These are phyloP conservation scores for Drosophila sechellia DNA, from an alignment of 1,140 invertebrate species.

Conservation along the genomic window DNA sequence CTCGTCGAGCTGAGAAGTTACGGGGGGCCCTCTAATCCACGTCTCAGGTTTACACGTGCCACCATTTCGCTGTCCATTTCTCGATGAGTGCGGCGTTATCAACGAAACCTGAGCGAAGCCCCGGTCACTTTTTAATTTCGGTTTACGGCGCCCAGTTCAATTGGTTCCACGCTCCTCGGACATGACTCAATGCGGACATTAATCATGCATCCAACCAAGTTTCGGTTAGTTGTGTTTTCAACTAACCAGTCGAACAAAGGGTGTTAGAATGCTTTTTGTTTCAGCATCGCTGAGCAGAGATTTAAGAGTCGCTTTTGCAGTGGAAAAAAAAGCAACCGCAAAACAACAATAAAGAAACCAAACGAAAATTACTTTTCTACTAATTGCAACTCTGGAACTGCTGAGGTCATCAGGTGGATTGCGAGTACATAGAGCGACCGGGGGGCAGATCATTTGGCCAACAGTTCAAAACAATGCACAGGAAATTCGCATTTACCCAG, in stretches of 20 bases:
- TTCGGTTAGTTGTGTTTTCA: constrained; percentile 22
- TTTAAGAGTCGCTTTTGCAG: constrained; percentile 15
- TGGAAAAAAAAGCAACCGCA: constrained; percentile 12
- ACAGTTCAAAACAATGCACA: constrained; percentile 56
- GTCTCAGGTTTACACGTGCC: constrained; percentile 58
- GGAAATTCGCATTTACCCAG: constrained; percentile 65
- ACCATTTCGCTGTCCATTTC: constrained; percentile 32
- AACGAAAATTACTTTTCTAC: constrained; percentile 54
- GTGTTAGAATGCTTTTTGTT: constrained; percentile 57
- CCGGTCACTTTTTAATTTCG: constrained; percentile 20
- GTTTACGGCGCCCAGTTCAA: constrained; percentile 30
- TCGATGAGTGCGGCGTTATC: constrained; percentile 31
- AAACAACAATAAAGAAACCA: constrained; percentile 43
- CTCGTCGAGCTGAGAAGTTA: constrained; percentile 15
- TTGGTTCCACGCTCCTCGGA: constrained; percentile 57
- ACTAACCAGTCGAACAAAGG: constrained; percentile 30
- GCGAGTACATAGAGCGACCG: neutral
- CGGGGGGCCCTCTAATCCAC: constrained; percentile 30
- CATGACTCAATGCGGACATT: constrained; percentile 59
- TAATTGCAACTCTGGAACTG: constrained; percentile 57
- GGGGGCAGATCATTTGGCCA: constrained; percentile 24
- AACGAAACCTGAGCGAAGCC: constrained; percentile 46
- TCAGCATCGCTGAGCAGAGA: constrained; percentile 56
- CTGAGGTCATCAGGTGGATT: constrained; percentile 41
- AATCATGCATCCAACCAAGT: constrained; percentile 46